These are phyloP conservation scores for Agrotis exclamationis DNA, from an alignment of 2,888 invertebrate species.

Conservation along the genomic window DNA sequence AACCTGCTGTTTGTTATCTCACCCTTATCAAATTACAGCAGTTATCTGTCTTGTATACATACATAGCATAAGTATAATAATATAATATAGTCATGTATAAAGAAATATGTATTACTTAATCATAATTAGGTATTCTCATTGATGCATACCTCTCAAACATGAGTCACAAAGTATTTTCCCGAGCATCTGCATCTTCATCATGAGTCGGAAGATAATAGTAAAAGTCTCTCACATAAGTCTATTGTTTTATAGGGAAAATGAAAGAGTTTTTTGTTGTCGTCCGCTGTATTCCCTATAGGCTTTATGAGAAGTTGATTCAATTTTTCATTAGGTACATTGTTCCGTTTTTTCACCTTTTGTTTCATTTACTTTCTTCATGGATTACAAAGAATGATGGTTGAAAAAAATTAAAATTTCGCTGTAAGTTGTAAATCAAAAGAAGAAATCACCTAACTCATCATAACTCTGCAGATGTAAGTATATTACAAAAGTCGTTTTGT, in stretches of 20 bases:
- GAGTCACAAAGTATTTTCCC: slow-evolving; percentile 25
- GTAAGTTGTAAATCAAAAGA: background rate
- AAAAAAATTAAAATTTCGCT: background rate
- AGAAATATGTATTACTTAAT: too few relatives aligned
- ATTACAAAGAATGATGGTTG: background rate
- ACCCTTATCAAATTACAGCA: slow-evolving; percentile 39
- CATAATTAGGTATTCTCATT: slow-evolving; percentile 4
- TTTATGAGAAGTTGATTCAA: slow-evolving; percentile 45
- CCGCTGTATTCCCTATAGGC: slow-evolving; percentile 26
- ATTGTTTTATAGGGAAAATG: slow-evolving; percentile 73
- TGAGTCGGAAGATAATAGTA: slow-evolving; percentile 67
- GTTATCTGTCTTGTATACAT: slow-evolving; percentile 3
- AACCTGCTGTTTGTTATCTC: background rate
- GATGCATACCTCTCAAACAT: slow-evolving; percentile 9
- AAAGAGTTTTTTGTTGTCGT: slow-evolving; percentile 59
- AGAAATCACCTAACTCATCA: background rate
- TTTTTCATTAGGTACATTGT: slow-evolving; percentile 40
- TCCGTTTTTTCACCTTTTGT: slow-evolving; percentile 13
- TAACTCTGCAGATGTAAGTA: slow-evolving; percentile 19
- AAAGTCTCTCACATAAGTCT: slow-evolving; percentile 73
- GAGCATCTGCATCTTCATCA: slow-evolving; percentile 59
- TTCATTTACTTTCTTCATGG: slow-evolving; percentile 1
- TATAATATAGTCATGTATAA: too few relatives aligned
- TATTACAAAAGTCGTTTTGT: slow-evolving; percentile 58
- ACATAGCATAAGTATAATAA: too few relatives aligned